Evolutionary conservation across 2,113 vertebrate genomes (phyloP).

Genomic region (Tachuris rubrigastra): DNA sequence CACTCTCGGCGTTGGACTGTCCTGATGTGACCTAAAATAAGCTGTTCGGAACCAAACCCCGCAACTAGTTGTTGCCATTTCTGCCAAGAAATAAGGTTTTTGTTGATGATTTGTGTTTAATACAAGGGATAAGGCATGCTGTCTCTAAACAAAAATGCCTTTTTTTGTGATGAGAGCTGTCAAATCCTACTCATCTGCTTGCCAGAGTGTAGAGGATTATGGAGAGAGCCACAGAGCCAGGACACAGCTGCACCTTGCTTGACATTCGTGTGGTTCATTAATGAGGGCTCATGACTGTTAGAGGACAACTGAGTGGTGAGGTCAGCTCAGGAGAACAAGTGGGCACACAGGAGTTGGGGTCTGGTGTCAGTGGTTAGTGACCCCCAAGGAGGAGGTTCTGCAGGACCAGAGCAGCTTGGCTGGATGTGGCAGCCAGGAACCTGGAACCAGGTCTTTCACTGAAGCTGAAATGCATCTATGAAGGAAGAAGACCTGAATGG

Average conservation of each 20-base stretch:
- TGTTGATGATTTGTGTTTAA: constrained; percentile 17
- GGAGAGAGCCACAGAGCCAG: not conserved
- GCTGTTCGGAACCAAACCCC: not conserved
- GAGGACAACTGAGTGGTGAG: not conserved
- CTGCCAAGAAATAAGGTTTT: constrained; percentile 35
- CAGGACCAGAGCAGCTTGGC: not conserved
- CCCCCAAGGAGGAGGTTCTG: not conserved
- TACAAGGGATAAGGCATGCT: not conserved
- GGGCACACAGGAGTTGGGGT: not conserved
- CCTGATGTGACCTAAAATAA: constrained; percentile 54
- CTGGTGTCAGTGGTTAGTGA: not conserved
- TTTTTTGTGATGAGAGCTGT: constrained; percentile 26
- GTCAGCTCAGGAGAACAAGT: not conserved
- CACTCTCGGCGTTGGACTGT: not conserved
- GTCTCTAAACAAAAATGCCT: not conserved
- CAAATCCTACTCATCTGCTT: not conserved
- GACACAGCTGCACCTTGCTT: not conserved
- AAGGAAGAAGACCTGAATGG: not conserved
- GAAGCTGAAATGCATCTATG: not conserved
- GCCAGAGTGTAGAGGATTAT: not conserved
- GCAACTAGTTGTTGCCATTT: constrained; percentile 31
- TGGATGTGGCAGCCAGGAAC: not conserved
- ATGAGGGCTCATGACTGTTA: not conserved
- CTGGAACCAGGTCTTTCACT: accelerated
- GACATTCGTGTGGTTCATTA: not conserved